A percentile compares a stretch with the other conserved stretches of the same genome.
Conservation (phyloP, 2,888 invertebrate genomes). For the Patella depressa region DNA sequence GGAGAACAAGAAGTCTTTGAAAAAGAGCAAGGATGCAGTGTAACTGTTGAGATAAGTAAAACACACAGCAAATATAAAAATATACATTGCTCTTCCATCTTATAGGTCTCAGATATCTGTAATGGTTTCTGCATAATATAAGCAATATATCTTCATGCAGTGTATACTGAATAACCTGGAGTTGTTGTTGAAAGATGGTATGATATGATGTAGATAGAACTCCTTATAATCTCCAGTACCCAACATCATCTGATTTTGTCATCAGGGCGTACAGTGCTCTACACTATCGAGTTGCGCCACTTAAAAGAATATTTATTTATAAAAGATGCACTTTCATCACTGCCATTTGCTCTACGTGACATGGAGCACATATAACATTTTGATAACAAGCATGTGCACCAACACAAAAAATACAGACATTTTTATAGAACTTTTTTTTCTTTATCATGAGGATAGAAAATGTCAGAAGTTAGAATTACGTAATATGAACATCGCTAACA, state of each 20-base stretch:
- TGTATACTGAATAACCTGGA: no score
- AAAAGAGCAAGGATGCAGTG: background rate
- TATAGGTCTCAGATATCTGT: no score
- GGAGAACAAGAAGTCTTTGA: constrained; percentile 2
- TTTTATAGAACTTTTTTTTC: background rate
- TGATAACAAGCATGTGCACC: constrained; percentile 2
- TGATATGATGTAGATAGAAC: background rate
- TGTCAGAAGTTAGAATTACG: constrained; percentile 7
- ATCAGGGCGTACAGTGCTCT: constrained; percentile 5
- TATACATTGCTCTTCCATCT: no score
- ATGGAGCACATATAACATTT: background rate
- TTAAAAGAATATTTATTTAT: constrained; percentile 3
- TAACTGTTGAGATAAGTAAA: no score
- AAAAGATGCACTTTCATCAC: constrained; percentile 9
- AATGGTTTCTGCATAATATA: no score
- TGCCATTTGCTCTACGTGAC: constrained; percentile 5
- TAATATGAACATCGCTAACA: background rate
- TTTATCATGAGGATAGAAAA: background rate
- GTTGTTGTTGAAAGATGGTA: background rate
- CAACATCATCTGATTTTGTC: constrained; percentile 1
- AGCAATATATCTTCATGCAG: no score
- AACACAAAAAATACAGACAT: background rate
- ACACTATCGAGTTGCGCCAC: background rate
- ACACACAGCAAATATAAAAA: no score
- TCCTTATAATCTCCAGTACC: background rate